Evolutionary conservation across 2,888 invertebrate species (phyloP).

Genomic region (Xylota segnis): DNA sequence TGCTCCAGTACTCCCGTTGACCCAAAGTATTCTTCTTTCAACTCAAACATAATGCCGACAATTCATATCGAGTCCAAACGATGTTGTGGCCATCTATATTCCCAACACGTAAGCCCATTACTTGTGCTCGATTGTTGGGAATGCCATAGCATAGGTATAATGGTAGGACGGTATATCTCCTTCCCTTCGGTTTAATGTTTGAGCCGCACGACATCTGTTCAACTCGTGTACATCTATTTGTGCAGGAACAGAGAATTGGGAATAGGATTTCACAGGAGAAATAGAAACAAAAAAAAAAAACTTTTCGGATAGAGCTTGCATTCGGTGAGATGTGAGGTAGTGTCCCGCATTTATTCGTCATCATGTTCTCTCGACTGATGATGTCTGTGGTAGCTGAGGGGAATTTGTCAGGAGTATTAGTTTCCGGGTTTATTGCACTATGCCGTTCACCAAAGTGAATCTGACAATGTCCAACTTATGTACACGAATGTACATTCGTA

Average conservation of each 20-base stretch:
- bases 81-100: conserved; percentile 14
- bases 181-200: not conserved
- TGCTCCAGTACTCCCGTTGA: conserved; percentile 17
- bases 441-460: conserved; percentile 12
- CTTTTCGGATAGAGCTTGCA: not conserved
- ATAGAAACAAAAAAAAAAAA: not conserved
- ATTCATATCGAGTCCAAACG: conserved; percentile 28
- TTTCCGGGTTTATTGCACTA: conserved; percentile 27
- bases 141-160: conserved; percentile 9
- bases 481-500: not conserved
- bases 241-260: conserved; percentile 8
- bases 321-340: conserved; percentile 2
- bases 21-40: conserved; percentile 15
- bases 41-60: conserved; percentile 37
- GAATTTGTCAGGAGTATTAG: conserved; percentile 21
- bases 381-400: conserved; percentile 9
- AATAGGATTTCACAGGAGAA: not conserved
- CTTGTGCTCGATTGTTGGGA: conserved; percentile 39
- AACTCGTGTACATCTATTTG: conserved; percentile 4
- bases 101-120: conserved; percentile 50
- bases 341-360: conserved; percentile 1
- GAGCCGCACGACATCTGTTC: conserved; percentile 20
- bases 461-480: not conserved
- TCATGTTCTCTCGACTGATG: conserved; percentile 13
- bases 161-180: not conserved